Base-by-base conservation (phyloP, 2,797 vertebrate species). In the Enteromius paludinosus region DNA sequence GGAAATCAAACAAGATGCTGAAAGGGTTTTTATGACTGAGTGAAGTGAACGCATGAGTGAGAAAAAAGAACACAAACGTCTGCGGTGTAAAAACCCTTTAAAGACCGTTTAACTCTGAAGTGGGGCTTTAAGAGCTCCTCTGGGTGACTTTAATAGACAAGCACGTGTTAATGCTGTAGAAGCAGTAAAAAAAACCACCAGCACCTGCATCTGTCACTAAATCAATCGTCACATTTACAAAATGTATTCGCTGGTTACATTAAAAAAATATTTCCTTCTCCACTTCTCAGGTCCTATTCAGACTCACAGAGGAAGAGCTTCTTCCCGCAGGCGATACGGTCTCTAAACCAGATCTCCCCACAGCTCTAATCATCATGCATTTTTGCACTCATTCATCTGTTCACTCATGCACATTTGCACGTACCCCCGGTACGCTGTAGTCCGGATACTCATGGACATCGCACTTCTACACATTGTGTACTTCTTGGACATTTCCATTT, bases 91-190 rank as follows among this genome's bases (percentile, higher is more conserved):
- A 70, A 86, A 49, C 83, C 79, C 90, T 87, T 90, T 49, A 2
- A 47, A 86, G 84, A 85, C 80, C 71, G 82, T 83, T 85, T 71
- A 77, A 35, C 69, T 85, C 77, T 89, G 87, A 89, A 70, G 87
- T 77, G 88, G 52, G 41, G 47, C 70, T 25, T 25, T 76, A 72
- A 87, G 12, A 47, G 56, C 78, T 74, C 83, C 72, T 59, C 61
- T 73, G 79, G 68, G 84, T 8, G 1, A 9, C 41, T 64, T 78
- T 52, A 72, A 72, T 15, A 68, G 15, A 49, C 68, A 83, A 41
- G 59, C 38, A 56, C 23, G 47, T 52, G 62, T 85, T 91, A 94
- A 93, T 89, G 91, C 88, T 71, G 87, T 87, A 90, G 91, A 93
- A 88, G 92, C 91, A 89, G 54, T 5, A 86, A 62, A 80, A 93